Conservation (phyloP, 2,113 vertebrate genomes). For the Corythornis vintsioides region DNA sequence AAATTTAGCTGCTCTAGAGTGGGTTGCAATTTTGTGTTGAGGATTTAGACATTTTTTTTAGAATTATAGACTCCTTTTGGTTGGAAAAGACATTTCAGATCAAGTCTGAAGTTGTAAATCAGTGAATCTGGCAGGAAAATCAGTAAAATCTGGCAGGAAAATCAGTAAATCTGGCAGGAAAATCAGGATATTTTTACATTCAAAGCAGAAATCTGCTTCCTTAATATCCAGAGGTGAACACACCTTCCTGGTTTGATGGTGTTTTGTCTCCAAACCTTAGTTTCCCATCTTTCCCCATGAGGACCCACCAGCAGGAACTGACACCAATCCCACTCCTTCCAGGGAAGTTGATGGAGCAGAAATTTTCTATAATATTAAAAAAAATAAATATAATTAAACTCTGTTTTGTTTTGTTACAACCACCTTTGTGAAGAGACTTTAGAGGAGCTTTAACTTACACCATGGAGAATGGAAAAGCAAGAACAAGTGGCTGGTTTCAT, state of each 20-base stretch:
- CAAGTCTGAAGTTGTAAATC: not conserved
- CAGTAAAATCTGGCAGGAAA: not conserved
- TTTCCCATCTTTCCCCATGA: not conserved
- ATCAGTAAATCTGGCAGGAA: not conserved
- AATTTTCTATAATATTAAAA: not conserved
- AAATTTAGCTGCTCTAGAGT: not conserved
- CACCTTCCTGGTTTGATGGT: not conserved
- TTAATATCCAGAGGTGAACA: not conserved
- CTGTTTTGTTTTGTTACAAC: not conserved
- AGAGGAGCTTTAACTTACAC: not conserved
- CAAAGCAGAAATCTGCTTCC: not conserved
- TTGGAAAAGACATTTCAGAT: not conserved
- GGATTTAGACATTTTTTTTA: not conserved
- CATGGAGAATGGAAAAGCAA: fast-evolving
- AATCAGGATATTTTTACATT: not conserved
- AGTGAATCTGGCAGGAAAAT: not conserved
- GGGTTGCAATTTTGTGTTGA: not conserved
- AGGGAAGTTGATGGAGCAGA: not conserved
- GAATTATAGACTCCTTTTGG: not conserved
- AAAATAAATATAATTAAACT: not conserved
- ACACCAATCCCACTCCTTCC: not conserved
- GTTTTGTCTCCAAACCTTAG: not conserved
- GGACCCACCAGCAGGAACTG: not conserved
- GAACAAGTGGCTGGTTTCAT: not conserved
- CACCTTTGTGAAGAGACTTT: not conserved